Conservation (phyloP, 2,113 vertebrate genomes). For the Petroica traversi region DNA sequence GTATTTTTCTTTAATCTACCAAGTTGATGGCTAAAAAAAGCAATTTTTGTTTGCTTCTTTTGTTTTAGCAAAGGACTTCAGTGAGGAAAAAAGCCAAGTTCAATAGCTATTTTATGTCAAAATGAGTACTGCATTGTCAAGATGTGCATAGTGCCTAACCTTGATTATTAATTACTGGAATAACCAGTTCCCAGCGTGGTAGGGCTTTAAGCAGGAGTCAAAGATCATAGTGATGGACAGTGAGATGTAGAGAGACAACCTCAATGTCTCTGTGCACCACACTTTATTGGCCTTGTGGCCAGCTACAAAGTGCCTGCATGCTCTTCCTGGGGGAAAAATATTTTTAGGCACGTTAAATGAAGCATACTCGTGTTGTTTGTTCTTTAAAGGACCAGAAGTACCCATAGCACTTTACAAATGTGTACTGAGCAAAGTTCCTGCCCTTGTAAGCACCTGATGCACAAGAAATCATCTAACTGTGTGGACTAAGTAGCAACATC, state of each 20-base stretch:
- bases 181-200: neutral
- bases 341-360: slow-evolving; percentile 54
- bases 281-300: neutral
- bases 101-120: neutral
- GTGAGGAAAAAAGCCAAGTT: neutral
- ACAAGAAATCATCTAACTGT: neutral
- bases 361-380: slow-evolving; percentile 4
- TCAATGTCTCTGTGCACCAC: neutral
- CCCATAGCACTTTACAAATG: neutral
- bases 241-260: neutral
- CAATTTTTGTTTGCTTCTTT: neutral
- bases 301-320: neutral
- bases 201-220: neutral
- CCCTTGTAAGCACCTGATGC: neutral
- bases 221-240: neutral
- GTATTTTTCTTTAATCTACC: neutral
- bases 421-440: neutral
- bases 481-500: neutral
- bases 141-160: too few species aligned
- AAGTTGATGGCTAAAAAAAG: neutral
- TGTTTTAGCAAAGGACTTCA: neutral
- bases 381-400: slow-evolving; percentile 15
- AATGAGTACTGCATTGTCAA: neutral
- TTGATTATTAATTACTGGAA: neutral
- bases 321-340: slow-evolving; percentile 26